phyloP scores from a whole-genome alignment of 2,888 invertebrate species.

The Protula sp. region DNA sequence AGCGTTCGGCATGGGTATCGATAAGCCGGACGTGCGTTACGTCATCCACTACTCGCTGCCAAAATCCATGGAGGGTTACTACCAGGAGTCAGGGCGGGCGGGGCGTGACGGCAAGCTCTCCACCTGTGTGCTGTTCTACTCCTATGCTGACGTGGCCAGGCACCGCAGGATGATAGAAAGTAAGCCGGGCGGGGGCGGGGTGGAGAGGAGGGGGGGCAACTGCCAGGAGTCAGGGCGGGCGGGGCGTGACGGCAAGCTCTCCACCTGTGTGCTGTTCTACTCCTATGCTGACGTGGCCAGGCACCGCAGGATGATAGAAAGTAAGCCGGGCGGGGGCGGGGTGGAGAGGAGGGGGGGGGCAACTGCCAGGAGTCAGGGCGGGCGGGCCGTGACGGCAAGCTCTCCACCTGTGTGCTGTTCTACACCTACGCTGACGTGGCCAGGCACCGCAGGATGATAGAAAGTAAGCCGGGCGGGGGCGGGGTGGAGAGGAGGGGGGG shows the following conservation, averaged over 20 bases:
- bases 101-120: slow-evolving; percentile 86
- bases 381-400: slow-evolving; percentile 87
- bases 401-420: slow-evolving; percentile 78
- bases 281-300: too few species aligned
- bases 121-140: slow-evolving; percentile 80
- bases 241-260: slow-evolving; percentile 81
- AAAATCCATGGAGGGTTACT: slow-evolving; percentile 69
- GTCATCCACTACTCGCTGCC: slow-evolving; percentile 90
- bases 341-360: too few species aligned
- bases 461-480: too few species aligned
- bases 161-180: too few species aligned
- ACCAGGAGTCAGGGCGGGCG: slow-evolving; percentile 95
- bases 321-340: too few species aligned
- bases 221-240: slow-evolving; percentile 97
- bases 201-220: too few species aligned
- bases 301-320: too few species aligned
- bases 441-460: too few species aligned
- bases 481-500: too few species aligned
- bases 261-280: slow-evolving; percentile 84
- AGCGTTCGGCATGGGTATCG: slow-evolving; percentile 56
- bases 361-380: slow-evolving; percentile 96
- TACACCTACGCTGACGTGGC: too few species aligned
- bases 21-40: slow-evolving; percentile 59
- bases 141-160: background rate
- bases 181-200: too few species aligned